Conservation (phyloP, 2,113 vertebrate species). For the Lethenteron reissneri region DNA sequence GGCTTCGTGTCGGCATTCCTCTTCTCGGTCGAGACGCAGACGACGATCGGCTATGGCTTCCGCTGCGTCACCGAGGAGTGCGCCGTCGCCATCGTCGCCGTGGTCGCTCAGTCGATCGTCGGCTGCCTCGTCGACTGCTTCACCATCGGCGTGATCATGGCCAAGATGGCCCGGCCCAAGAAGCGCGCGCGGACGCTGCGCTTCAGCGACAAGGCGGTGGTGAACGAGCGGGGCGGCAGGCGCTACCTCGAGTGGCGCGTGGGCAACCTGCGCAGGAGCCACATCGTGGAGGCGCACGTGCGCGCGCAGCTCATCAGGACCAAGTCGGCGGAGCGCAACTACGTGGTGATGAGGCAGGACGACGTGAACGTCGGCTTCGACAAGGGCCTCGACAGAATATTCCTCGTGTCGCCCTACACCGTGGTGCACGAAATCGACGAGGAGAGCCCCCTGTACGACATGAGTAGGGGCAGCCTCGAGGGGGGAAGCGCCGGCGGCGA, state of each 20-base stretch:
- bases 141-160: conserved; percentile 4
- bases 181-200: conserved; percentile 3
- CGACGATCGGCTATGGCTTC: not conserved
- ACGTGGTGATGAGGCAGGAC: not conserved
- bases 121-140: conserved; percentile 4
- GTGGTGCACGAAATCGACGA: conserved; percentile 3
- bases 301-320: conserved; percentile 4
- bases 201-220: not conserved
- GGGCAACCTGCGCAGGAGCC: not conserved
- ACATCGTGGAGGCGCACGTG: conserved; percentile 1
- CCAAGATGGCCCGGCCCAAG: conserved; percentile 4
- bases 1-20: conserved; percentile 1
- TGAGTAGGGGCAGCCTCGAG: not conserved
- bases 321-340: not conserved
- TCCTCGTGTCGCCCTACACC: not conserved
- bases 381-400: not conserved
- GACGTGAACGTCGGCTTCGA: conserved; percentile 4
- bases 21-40: conserved; percentile 6
- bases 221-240: not conserved
- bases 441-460: not conserved
- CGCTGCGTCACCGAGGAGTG: conserved; percentile 5
- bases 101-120: not conserved
- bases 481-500: no score
- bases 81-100: conserved; percentile 1
- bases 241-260: conserved; percentile 2